Percentiles rank a stretch among this genome's conserved stretches.
phyloP scores from a whole-genome alignment of 2,888 invertebrate species.

The Paralinhomoeus sp. region DNA sequence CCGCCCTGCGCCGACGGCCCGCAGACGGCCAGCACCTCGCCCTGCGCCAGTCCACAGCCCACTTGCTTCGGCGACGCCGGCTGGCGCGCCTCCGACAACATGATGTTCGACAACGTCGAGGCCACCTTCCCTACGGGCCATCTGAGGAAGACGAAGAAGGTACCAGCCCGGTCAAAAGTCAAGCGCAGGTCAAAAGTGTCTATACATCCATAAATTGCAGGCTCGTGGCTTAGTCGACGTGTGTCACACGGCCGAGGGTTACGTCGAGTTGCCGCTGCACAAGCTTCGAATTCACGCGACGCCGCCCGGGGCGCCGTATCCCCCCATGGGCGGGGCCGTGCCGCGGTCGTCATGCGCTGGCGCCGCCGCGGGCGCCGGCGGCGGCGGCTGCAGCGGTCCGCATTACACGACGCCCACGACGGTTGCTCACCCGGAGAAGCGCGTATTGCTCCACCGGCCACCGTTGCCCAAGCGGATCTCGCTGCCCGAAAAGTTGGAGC shows the following conservation, averaged over 20 bases:
- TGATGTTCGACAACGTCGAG: constrained; percentile 10
- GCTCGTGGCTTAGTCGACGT: neutral
- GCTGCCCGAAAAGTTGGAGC: constrained; percentile 25
- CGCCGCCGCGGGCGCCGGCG: too few species aligned
- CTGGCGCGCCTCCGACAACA: constrained; percentile 28
- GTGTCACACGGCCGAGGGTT: neutral
- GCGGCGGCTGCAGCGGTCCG: too few species aligned
- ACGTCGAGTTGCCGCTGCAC: neutral
- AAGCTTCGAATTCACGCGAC: neutral
- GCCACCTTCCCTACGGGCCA: constrained; percentile 11
- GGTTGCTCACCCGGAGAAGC: neutral
- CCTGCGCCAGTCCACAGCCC: constrained; percentile 1
- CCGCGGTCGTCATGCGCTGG: too few species aligned
- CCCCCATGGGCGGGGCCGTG: neutral
- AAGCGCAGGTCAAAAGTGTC: too few species aligned
- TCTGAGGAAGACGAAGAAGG: constrained; percentile 2
- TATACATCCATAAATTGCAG: neutral
- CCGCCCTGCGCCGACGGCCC: neutral
- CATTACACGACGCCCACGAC: neutral
- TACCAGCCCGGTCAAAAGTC: too few species aligned
- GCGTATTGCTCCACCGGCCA: constrained; percentile 8
- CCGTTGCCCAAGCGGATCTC: constrained; percentile 26
- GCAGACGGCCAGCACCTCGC: constrained; percentile 1
- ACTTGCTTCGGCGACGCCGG: constrained; percentile 27
- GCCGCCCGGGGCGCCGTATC: constrained; percentile 2